Percentiles rank a stretch among this genome's conserved stretches.
These are phyloP conservation scores for Psilopsiagon aurifrons DNA, from an alignment of 2,113 vertebrate genomes.

Conservation along the genomic window DNA sequence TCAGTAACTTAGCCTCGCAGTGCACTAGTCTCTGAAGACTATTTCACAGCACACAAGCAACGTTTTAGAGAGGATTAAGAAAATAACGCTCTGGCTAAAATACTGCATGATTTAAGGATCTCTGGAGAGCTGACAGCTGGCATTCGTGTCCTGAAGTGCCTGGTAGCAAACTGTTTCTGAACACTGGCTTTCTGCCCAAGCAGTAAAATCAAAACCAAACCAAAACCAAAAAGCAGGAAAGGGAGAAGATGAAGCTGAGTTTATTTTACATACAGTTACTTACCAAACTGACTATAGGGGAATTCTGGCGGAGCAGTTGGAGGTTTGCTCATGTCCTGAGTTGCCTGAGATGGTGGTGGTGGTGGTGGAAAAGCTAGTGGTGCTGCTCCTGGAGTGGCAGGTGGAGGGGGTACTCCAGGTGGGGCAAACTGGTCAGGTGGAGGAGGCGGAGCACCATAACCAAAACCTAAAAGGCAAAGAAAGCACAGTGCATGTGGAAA, in stretches of 20 bases:
- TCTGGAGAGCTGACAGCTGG: not conserved
- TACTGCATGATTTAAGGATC: not conserved
- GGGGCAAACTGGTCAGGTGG: slow-evolving; percentile 94
- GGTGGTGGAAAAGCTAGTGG: slow-evolving; percentile 93
- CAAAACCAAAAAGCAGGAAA: not conserved
- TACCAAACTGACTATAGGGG: slow-evolving; percentile 97
- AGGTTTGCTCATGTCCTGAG: slow-evolving; percentile 98
- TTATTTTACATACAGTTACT: slow-evolving; percentile 61
- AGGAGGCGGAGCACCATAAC: slow-evolving; percentile 91
- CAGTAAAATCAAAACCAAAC: not conserved
- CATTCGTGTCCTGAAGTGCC: not conserved
- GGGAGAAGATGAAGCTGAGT: not conserved
- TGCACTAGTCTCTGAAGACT: not conserved
- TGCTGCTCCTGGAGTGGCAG: slow-evolving; percentile 90
- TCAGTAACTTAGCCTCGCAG: not conserved
- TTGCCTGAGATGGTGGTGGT: slow-evolving; percentile 90
- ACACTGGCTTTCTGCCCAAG: not conserved
- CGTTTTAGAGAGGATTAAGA: not conserved
- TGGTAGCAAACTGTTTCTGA: not conserved
- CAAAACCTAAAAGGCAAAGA: slow-evolving; percentile 82
- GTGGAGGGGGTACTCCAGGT: slow-evolving; percentile 91
- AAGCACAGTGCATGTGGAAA: not conserved
- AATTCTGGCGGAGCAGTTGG: slow-evolving; percentile 94
- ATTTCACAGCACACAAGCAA: not conserved
- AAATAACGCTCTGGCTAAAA: not conserved